A percentile compares a stretch with the other conserved stretches of the same genome.
Conservation (phyloP, 2,888 invertebrate species). For the Drosophila histrio region DNA sequence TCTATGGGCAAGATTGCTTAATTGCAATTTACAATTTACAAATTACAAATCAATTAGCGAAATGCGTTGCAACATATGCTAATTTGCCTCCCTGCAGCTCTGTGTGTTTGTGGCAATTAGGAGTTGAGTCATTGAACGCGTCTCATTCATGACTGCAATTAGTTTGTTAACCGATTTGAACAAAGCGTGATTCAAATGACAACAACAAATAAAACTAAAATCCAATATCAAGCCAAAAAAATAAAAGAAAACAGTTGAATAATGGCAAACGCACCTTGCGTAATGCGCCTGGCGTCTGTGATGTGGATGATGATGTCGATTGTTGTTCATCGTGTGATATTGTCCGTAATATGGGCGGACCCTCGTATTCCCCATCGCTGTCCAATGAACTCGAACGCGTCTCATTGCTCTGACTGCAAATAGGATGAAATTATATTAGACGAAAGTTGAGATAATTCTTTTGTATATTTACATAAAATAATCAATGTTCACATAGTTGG, state of each 20-base stretch:
- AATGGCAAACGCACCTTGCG: constrained; percentile 79
- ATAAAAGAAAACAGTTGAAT: not conserved
- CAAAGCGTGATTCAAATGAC: not conserved
- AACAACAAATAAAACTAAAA: not conserved
- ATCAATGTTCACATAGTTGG: constrained; percentile 96
- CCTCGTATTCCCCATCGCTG: constrained; percentile 85
- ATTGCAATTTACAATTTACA: not conserved
- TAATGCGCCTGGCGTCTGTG: constrained; percentile 84
- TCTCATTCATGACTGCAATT: constrained; percentile 3
- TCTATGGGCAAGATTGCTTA: not conserved
- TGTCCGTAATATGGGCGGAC: constrained; percentile 86
- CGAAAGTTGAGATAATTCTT: not conserved
- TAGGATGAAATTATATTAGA: not conserved
- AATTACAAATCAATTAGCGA: constrained; percentile 5
- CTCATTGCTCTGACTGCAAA: constrained; percentile 83
- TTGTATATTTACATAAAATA: constrained; percentile 89
- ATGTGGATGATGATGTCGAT: constrained; percentile 54
- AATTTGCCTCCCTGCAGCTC: not conserved
- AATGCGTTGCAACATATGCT: not conserved
- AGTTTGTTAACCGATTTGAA: constrained; percentile 6
- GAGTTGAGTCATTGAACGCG: not conserved
- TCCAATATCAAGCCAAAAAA: not conserved
- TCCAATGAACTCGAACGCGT: constrained; percentile 85
- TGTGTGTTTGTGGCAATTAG: not conserved
- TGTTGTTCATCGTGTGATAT: constrained; percentile 87